Evolutionary conservation across 2,797 vertebrate genomes (phyloP), one percentile per base, ranked within the genome.

Genomic region (Dendrocincla tyrannina): DNA sequence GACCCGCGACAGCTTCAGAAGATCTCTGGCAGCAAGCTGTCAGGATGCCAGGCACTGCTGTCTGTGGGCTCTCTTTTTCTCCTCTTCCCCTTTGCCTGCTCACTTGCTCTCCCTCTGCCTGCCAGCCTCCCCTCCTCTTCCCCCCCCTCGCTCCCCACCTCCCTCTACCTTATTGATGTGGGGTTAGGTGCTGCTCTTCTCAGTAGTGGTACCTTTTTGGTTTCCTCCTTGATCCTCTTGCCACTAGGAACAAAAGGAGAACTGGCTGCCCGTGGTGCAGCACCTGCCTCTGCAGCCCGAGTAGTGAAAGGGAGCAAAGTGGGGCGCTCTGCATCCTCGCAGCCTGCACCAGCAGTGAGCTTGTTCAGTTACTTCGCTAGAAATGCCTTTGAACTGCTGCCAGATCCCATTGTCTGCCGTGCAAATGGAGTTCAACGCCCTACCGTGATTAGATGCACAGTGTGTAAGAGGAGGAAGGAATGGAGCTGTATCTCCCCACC

Each of bases 371-470:
- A n/a, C 86, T 93, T 91, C 0, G 4, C 88, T 85, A 8, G 84
- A 88, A 92, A 80, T 85, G 93, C 91, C 92, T 95, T 93, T 95
- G 96, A 96, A 83, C 80, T 70, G 66, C 94, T 87, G 91, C 93
- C 93, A 91, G 85, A 72, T 74, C 62, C 74, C 80, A 69, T 95
- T 94, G 89, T 94, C 84, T 85, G 87, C 95, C 3, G 14, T 76
- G 81, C 53, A 74, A 82, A 72, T 39, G 88, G 89, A 92, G 93
- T 67, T 95, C 86, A 67, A 1, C 41, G 12, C 87, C 70, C 93
- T 50, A 32, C 72, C 3, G 11, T 15, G 87, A 92, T 70, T 15
- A 88, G 59, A 91, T 66, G 69, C 79, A 12, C 64, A 4, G 67
- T n/a, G 62, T 78, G 62, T 73, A 23, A 89, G 78, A 70, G 56